These are phyloP conservation scores for Paragorgia papillata DNA, from an alignment of 92 coral and sea anemone genomes.

Conservation along the genomic window DNA sequence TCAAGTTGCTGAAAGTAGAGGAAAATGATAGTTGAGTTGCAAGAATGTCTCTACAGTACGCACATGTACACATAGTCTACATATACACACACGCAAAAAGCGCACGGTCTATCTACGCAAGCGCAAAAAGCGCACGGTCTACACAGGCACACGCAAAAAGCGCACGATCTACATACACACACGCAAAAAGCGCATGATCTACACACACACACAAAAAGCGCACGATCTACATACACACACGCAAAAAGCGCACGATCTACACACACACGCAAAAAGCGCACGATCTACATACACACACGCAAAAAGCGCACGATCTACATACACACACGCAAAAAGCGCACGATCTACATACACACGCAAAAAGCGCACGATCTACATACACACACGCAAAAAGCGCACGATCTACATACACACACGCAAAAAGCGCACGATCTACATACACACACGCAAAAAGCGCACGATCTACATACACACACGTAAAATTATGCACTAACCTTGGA, in stretches of 20 bases:
- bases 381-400: background rate
- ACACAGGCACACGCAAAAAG: background rate
- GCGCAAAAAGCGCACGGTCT: too few species aligned
- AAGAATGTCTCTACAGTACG: background rate
- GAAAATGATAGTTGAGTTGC: background rate
- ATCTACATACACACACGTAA: background rate
- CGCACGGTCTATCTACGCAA: background rate
- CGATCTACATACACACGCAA: too few species aligned
- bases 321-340: background rate
- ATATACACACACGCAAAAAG: background rate
- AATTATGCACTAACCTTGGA: constrained; percentile 2
- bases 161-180: too few species aligned
- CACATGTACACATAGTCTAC: background rate
- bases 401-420: background rate
- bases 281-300: background rate
- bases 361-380: background rate
- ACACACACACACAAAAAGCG: too few species aligned
- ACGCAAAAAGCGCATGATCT: background rate
- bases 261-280: too few species aligned
- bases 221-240: too few species aligned
- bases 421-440: background rate
- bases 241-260: too few species aligned
- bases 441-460: background rate
- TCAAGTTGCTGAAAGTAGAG: constrained; percentile 63
- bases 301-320: background rate